Evolutionary conservation across 2,888 invertebrate genomes (phyloP), one percentile per base, ranked within the genome.

Genomic region (Epirrita christyi): DNA sequence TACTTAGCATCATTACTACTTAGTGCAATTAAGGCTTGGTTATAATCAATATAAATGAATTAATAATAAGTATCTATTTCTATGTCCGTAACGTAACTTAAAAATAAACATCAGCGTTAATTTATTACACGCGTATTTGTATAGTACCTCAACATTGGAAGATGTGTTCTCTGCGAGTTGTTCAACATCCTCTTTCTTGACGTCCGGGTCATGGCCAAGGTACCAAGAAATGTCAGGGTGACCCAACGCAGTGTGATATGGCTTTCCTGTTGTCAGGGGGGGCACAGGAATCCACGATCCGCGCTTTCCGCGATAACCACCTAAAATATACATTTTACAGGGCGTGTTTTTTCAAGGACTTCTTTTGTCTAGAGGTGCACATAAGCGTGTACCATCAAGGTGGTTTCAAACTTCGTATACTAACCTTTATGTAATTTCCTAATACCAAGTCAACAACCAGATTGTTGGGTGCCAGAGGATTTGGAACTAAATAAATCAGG

Each of bases 151-250:
- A 36, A 91, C 89, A 48, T 82, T 81, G 29, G 87, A 77, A 27
- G 79, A 71, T 58, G 78, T 71, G 60, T 64, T 71, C 37, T 86
- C 86, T n/a, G 70, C 65, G 5, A 83, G 70, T 11, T 86, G 81
- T 43, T 90, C 85, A 48, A 88, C 72, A 75, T 93, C 85, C 80
- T 94, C 92, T 74, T 77, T 68, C 80, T 93, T 83, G 79, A 90
- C 61, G 71, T 89, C 80, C 70, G 93, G 85, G 70, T 92, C 76
- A 64, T 83, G 69, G 85, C 94, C 74, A 81, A 93, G 55, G 91
- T 93, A 89, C 91, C 91, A 91, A 1, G 88, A 83, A 5, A 83
- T 41, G 63, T 90, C 89, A 0, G 85, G 83, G 59, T 88, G 85
- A 7, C 90, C 88, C 43, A 88, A 78, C 48, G 81, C 65, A 0